Evolutionary conservation across 2,113 vertebrate genomes (phyloP).

Genomic region (Anarrhichthys ocellatus): DNA sequence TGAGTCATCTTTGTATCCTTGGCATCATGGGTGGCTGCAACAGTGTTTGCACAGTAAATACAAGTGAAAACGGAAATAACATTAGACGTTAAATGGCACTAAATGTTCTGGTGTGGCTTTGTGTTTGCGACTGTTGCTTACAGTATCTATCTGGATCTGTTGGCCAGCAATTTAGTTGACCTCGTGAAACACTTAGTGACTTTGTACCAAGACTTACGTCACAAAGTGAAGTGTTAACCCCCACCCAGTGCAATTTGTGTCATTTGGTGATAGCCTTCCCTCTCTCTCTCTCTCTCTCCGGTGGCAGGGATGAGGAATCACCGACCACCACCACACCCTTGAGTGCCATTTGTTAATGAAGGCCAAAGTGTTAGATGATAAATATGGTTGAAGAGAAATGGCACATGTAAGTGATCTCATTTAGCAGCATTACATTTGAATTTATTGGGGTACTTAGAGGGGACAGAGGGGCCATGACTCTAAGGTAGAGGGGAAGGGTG

Average conservation of each 20-base stretch:
- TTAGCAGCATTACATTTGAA: conserved; percentile 84
- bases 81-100: conserved; percentile 14
- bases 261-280: conserved; percentile 47
- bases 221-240: conserved; percentile 44
- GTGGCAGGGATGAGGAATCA: conserved; percentile 74
- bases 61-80: conserved; percentile 17
- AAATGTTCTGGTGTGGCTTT: neutral
- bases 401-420: conserved; percentile 87
- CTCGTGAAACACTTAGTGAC: conserved; percentile 43
- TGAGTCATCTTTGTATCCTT: conserved; percentile 40
- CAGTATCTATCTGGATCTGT: neutral
- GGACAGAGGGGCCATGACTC: conserved; percentile 80
- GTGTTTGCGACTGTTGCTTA: conserved; percentile 10
- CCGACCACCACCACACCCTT: conserved; percentile 61
- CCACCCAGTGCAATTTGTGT: conserved; percentile 47
- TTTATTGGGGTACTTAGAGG: conserved; percentile 85
- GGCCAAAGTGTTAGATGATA: conserved; percentile 86
- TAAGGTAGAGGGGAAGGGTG: conserved; percentile 63
- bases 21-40: conserved; percentile 10
- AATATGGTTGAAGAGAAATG: conserved; percentile 85
- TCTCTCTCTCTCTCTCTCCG: conserved; percentile 15
- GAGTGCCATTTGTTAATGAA: conserved; percentile 87
- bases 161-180: conserved; percentile 30
- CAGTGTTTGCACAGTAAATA: neutral
- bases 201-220: conserved; percentile 36